Base-by-base conservation (phyloP, 23 tunicate species). In the Styela plicata region DNA sequence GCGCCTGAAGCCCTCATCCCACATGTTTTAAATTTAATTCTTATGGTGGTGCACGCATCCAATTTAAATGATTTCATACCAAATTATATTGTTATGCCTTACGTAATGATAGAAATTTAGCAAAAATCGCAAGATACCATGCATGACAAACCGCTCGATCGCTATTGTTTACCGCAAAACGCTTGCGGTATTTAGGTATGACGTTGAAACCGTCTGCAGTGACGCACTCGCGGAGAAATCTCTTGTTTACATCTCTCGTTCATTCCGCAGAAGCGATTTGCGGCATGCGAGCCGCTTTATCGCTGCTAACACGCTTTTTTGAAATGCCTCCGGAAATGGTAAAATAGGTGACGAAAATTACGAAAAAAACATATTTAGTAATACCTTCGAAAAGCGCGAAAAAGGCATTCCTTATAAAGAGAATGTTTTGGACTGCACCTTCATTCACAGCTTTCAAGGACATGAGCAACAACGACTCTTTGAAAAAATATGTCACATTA, bases 211-310 rank as follows among this genome's bases (percentile, higher is more conserved):
- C 44, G 27, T 73, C 57, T 28, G 52, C 57, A 1, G 78, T 76
- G 81, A 76, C 81, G 81, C 81, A 53, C n/a, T 76, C n/a, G 81
- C 81, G 81, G 81, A 76, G 81, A 76, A 71, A 76, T 76, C 81
- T 27, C 71, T 67, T 67, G 71, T 67, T 67, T 67, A 67, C 57
- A 44, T 44, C 57, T 44, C 57, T 44, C 57, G 57, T 13, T 44
- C 57, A 13, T 44, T 44, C 57, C 57, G 57, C 57, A 44, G n/a
- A 44, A 44, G 57, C 57, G 57, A 44, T 44, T 44, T 44, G 57
- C 7, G 7, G 57, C 57, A 44, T 13, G 13, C 57, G 10, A 44
- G 13, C 57, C 57, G 13, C 57, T n/a, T n/a, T n/a, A n/a, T n/a
- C n/a, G n/a, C n/a, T n/a, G n/a, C n/a, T n/a, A n/a, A n/a, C n/a